Evolutionary conservation across 2,797 vertebrate species (phyloP), one percentile per base, ranked within the genome.

Genomic region (Muscicapa striata): DNA sequence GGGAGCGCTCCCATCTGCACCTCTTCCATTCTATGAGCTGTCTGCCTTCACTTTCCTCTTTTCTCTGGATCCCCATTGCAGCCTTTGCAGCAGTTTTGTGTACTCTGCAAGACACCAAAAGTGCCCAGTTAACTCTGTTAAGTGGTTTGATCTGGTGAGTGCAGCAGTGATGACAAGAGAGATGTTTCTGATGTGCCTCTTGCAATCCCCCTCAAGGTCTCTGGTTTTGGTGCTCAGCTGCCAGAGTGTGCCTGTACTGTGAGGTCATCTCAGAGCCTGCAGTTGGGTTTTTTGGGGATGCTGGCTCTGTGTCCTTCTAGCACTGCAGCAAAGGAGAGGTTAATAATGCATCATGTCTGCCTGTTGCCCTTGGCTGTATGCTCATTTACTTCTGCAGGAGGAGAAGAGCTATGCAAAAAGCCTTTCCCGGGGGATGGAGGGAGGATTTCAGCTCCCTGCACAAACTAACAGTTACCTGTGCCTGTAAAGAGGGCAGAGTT

Each of bases 301-400:
- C 46, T 59, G 46, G 20, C 38, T 83, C 46, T 6, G 15, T 38
- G 46, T 70, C 69, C 48, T 80, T n/a, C 29, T 7, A n/a, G 46
- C 49, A 16, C 41, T 85, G 83, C 76, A 83, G 92, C 32, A 24
- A 30, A 69, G 27, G 68, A 93, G 52, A 67, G 86, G 94, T 95
- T 91, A 93, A 87, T 54, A 89, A 88, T 83, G 76, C 72, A 66
- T 58, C 2, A 3, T 62, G 68, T 52, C 68, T 79, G 75, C 51
- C 63, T 69, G 46, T 79, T 89, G 59, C 79, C 79, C 68, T 59
- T 61, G 68, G 61, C 80, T 83, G 9, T 49, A 0, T 17, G 83
- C 63, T 83, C 24, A 2, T 80, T 85, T 69, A 27, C 63, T 83
- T 70, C 92, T 95, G 86, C 76, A 83, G 76, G 21, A 89, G 68